phyloP scores from a whole-genome alignment of 2,113 vertebrate species.

The Piprites chloris region DNA sequence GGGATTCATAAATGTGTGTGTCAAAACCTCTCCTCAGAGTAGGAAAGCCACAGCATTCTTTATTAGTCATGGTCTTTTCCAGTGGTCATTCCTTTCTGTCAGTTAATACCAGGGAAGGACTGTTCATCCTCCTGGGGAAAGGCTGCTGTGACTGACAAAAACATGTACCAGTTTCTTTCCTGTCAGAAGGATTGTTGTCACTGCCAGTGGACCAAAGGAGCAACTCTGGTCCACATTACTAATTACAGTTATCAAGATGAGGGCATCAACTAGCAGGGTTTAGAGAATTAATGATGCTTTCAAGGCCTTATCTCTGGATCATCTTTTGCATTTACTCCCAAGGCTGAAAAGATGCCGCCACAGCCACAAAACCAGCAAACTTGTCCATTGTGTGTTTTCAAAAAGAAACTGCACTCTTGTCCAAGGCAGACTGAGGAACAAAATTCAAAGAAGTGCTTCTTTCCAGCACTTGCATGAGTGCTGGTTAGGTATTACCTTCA shows the following conservation, averaged over 20 bases:
- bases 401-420: neutral
- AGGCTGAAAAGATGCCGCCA: neutral
- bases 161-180: neutral
- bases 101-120: neutral
- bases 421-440: neutral
- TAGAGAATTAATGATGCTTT: neutral
- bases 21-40: neutral
- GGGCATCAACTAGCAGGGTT: neutral
- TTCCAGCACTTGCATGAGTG: neutral
- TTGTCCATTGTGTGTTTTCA: neutral
- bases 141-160: neutral
- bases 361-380: neutral
- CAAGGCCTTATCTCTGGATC: neutral
- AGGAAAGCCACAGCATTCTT: neutral
- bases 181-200: neutral
- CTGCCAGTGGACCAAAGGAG: neutral
- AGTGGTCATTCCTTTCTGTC: neutral
- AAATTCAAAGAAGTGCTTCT: neutral
- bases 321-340: neutral
- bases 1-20: rapidly evolving
- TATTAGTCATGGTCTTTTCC: neutral
- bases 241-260: neutral
- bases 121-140: neutral
- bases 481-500: neutral
- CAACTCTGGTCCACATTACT: neutral